These are phyloP conservation scores for Lissonota sp. DNA, from an alignment of 2,888 invertebrate species.

Conservation along the genomic window DNA sequence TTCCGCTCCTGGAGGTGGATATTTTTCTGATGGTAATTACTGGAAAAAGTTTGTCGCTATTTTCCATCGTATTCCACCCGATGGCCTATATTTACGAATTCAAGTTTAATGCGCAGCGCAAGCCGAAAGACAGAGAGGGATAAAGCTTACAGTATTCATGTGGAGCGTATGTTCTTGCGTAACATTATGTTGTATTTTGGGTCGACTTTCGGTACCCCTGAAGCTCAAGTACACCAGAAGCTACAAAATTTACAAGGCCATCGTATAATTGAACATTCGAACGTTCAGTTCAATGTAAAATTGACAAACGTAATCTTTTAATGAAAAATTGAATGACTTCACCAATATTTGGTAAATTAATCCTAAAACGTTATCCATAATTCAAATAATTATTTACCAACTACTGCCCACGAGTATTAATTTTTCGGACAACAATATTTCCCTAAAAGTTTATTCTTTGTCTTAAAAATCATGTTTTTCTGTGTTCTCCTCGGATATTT, in stretches of 20 bases:
- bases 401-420: too few relatives aligned
- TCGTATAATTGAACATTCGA: too few relatives aligned
- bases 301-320: too few relatives aligned
- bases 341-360: too few relatives aligned
- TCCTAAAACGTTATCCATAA: too few relatives aligned
- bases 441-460: too few relatives aligned
- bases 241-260: background rate
- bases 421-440: too few relatives aligned
- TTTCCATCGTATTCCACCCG: slow-evolving; percentile 69
- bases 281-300: too few relatives aligned
- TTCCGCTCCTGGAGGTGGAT: slow-evolving; percentile 23
- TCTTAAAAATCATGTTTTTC: too few relatives aligned
- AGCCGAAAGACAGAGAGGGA: slow-evolving; percentile 25
- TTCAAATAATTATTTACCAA: too few relatives aligned
- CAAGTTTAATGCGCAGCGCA: slow-evolving; percentile 64
- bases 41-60: slow-evolving; percentile 72
- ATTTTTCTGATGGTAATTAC: slow-evolving; percentile 70
- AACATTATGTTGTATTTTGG: slow-evolving; percentile 15
- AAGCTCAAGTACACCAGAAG: slow-evolving; percentile 13
- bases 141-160: slow-evolving; percentile 31
- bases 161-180: background rate
- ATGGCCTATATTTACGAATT: slow-evolving; percentile 71
- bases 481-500: too few relatives aligned
- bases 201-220: background rate
- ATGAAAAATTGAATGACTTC: too few relatives aligned